Evolutionary conservation across 1,140 invertebrate species (phyloP).

Genomic region (Magallana ariakensis): DNA sequence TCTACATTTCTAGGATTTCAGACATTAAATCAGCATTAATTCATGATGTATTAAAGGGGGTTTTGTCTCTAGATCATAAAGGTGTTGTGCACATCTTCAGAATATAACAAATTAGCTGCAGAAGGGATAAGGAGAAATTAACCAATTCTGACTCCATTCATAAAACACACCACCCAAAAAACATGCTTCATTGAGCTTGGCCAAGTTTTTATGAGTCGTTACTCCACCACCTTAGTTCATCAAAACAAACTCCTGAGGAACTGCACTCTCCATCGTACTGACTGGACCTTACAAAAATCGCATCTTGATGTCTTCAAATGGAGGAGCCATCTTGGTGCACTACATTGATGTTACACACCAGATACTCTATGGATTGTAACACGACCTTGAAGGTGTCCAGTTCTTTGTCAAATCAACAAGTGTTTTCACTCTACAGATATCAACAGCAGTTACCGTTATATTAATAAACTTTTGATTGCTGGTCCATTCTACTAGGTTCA

Average conservation of each 20-base stretch:
- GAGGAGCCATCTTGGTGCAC: background rate
- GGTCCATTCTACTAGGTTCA: background rate
- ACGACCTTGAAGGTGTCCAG: no score
- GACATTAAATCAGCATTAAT: slow-evolving; percentile 18
- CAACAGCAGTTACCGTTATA: no score
- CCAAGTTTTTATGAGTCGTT: no score
- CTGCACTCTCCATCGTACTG: background rate
- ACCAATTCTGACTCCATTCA: background rate
- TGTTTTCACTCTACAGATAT: no score
- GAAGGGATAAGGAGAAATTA: background rate
- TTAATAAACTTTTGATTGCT: no score
- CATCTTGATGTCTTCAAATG: background rate
- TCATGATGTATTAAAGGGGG: background rate
- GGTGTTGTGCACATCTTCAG: background rate
- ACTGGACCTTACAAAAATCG: background rate
- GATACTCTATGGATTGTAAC: no score
- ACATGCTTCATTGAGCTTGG: no score
- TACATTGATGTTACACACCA: background rate
- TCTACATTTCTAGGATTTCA: background rate
- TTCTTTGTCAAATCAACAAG: no score
- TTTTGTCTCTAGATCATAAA: background rate
- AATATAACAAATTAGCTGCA: background rate
- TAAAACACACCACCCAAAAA: no score
- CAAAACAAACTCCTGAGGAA: background rate
- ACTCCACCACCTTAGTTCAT: background rate